Percentiles rank a stretch among this genome's conserved stretches.
These are phyloP conservation scores for Nezara viridula DNA, from an alignment of 2,888 invertebrate genomes.

Conservation along the genomic window DNA sequence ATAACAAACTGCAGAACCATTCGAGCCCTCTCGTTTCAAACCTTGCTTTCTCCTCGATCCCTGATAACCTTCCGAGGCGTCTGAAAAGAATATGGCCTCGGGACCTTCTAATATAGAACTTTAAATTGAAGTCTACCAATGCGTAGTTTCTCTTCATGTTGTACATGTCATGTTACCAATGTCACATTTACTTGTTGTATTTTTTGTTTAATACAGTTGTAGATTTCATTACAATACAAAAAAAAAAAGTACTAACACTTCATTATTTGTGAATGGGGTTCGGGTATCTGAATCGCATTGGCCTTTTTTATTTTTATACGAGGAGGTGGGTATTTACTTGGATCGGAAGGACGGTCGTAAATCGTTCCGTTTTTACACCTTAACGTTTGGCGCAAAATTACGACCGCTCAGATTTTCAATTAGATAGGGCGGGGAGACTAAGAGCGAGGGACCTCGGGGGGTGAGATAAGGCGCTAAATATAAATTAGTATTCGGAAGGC, in stretches of 20 bases:
- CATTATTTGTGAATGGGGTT: not conserved
- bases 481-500: conserved; percentile 54
- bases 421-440: not conserved
- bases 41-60: too few species aligned
- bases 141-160: too few species aligned
- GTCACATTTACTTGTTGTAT: too few species aligned
- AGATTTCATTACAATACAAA: too few species aligned
- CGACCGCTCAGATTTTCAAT: conserved; percentile 37
- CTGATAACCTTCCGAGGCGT: too few species aligned
- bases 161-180: too few species aligned
- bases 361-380: conserved; percentile 36
- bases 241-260: not conserved
- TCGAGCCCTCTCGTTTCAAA: too few species aligned
- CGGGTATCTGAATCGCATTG: not conserved
- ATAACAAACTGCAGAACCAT: too few species aligned
- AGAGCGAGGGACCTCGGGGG: not conserved
- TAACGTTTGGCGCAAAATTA: not conserved
- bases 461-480: conserved; percentile 39
- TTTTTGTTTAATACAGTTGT: too few species aligned
- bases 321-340: not conserved
- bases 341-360: not conserved
- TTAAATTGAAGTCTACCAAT: too few species aligned
- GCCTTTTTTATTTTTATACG: not conserved
- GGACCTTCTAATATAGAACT: too few species aligned
- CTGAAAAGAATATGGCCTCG: too few species aligned